Evolutionary conservation across 23 tunicate genomes (phyloP), one percentile per base, ranked within the genome.

Genomic region (Halocynthia aurantium): DNA sequence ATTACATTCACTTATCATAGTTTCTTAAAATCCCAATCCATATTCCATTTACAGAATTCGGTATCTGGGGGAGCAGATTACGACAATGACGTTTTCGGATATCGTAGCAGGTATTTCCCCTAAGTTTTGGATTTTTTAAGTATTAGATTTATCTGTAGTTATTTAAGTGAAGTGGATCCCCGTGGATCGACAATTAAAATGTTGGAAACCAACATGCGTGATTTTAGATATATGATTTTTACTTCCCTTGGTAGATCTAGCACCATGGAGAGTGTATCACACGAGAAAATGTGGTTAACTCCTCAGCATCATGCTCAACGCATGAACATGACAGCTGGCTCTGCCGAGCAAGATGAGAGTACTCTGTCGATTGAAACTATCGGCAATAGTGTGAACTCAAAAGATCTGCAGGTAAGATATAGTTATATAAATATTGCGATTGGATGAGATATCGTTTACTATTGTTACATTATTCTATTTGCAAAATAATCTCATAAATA

Each of bases 251-350:
- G 11, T 13, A 75, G 80, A 56, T 75, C 80, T 49, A 60, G 80
- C n/a, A 75, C 80, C 0, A 50, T 52, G 40, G 80, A 75, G 66
- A 75, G 80, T 56, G 58, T 52, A n/a, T 67, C 22, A 9, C 57
- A 63, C 51, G 69, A 77, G 52, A 77, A 77, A 31, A 67, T 80
- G 66, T 80, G 83, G 83, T 8, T 70, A 0, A 65, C 83, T 13
- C 83, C 83, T 0, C 75, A 21, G 57, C 83, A 80, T 67, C 83
- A 67, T 11, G 55, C 55, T 52, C 53, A 75, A 15, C 13, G 65
- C 52, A 64, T 22, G 11, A 62, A 6, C 31, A 31, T 31, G 44
- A 31, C 44, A 51, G 77, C 54, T 51, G 8, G 10, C 7, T 44
- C 81, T 11, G 50, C 17, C 5, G 57, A 67, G 18, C 55, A 70